Base-by-base conservation (phyloP, 2,888 invertebrate species). In the Aphidoletes aphidimyza region DNA sequence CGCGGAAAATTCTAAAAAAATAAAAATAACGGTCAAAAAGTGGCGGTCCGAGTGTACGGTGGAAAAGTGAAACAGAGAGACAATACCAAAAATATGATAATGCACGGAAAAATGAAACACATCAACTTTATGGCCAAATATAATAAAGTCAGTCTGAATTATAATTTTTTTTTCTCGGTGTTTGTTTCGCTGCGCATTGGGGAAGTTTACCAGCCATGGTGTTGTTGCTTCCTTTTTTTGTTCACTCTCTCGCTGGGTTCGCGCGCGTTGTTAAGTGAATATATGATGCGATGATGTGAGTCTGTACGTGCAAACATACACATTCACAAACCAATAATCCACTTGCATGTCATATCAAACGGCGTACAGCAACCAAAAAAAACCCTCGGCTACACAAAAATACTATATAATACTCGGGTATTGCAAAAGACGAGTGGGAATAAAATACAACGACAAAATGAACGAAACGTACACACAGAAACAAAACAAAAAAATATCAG, bases 101-200 rank as follows among this genome's bases (percentile, higher is more conserved):
- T 69, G 69, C 69, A 30, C 69, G 69, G 69, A 39, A 30, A 69
- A 34, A 69, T 30, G 14, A 69, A 30, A 30, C 69, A 34, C 69
- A 69, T 69, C 69, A 69, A 69, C 69, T 69, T 69, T 69, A 69
- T 69, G 69, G 69, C 69, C 34, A 69, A 69, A 69, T 69, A 69
- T 69, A 69, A 69, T 69, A 69, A 69, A 69, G 69, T 69, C 69
- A 69, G 69, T 69, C 34, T 69, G 30, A 69, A 69, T 69, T 30
- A 69, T 69, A 69, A 54, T 8, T 54, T 54, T 69, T 69, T 30
- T 69, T 69, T 30, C 69, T 14, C 69, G n/a, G n/a, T n/a, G n/a
- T n/a, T n/a, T n/a, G n/a, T n/a, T n/a, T n/a, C n/a, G n/a, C n/a
- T n/a, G 69, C 69, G 30, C 69, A 69, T 54, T 69, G 30, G 69